Evolutionary conservation across 1,140 invertebrate species (phyloP), one percentile per base, ranked within the genome.

Genomic region (Oedothorax gibbosus): DNA sequence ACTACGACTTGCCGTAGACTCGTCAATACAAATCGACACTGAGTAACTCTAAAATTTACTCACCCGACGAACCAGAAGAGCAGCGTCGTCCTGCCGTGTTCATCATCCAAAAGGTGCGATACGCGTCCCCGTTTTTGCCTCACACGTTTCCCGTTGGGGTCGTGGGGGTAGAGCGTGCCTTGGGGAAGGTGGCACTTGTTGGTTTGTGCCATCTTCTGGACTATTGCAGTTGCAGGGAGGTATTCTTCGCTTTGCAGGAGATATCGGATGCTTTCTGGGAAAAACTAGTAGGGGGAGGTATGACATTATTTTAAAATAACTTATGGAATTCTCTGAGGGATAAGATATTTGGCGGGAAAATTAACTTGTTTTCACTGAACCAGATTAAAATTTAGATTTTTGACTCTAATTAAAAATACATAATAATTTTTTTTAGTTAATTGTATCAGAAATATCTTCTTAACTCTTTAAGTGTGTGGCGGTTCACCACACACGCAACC

Each of bases 221-320:
- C 18, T 12, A 68, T 56, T n/a, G 7, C 15, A 5, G n/a, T 68
- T 0, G 77, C 77, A 0, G 77, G 18, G 0, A 15, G 12, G n/a
- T 79, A 62, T 15, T 79, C 35, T n/a, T 79, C 18, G 9, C 64
- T 68, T 15, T 68, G 49, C 50, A 79, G 6, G n/a, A 79, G 50
- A 53, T 54, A 79, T 8, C 50, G 62, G n/a, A 79, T 54, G 14
- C 77, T 79, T 50, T 79, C 77, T 9, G 77, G 77, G n/a, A 66
- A 79, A 1, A 53, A 79, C 77, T 79, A 15, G 9, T 79, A 15
- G 9, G 15, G 53, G 3, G 50, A 51, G 53, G 49, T 10, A 18
- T 7, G 5, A 35, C 1, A 35, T 35, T 35, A 35, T 2, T 35
- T 35, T 35, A 35, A 2, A 35, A 35, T 35, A 35, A 35, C 5